A percentile compares a stretch with the other conserved stretches of the same genome.
Evolutionary conservation across 2,797 vertebrate genomes (phyloP).

Genomic region (Manis crassicaudata): DNA sequence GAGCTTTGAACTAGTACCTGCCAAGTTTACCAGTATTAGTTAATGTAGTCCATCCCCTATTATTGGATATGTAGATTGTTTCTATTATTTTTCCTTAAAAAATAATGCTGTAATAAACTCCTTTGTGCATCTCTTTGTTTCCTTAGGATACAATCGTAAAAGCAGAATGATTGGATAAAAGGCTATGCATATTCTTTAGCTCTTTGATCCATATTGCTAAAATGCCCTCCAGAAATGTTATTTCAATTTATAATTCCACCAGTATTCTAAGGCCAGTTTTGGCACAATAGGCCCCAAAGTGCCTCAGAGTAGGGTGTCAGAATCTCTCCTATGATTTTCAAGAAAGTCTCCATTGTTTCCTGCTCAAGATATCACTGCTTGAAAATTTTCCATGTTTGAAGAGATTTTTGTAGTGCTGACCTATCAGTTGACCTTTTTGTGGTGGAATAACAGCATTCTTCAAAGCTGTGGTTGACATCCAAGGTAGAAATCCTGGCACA

Average conservation of each 20-base stretch:
- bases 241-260: not conserved
- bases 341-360: not conserved
- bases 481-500: not conserved
- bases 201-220: constrained; percentile 36
- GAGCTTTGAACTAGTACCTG: not conserved
- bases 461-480: not conserved
- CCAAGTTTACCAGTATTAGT: not conserved
- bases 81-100: constrained; percentile 9
- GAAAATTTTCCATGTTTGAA: constrained; percentile 28
- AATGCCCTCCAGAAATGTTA: constrained; percentile 22
- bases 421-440: not conserved
- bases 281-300: constrained; percentile 25
- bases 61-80: not conserved
- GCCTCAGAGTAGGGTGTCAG: not conserved
- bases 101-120: not conserved
- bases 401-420: not conserved
- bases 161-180: constrained; percentile 5
- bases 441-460: constrained; percentile 34
- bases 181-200: not conserved
- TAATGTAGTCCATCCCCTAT: not conserved
- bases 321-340: not conserved
- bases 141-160: not conserved
- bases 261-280: not conserved
- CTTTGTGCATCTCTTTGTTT: constrained; percentile 17
- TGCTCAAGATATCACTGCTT: constrained; percentile 36